These are phyloP conservation scores for Pseudomugil tenellus DNA, from an alignment of 2,797 vertebrate species.

Conservation along the genomic window DNA sequence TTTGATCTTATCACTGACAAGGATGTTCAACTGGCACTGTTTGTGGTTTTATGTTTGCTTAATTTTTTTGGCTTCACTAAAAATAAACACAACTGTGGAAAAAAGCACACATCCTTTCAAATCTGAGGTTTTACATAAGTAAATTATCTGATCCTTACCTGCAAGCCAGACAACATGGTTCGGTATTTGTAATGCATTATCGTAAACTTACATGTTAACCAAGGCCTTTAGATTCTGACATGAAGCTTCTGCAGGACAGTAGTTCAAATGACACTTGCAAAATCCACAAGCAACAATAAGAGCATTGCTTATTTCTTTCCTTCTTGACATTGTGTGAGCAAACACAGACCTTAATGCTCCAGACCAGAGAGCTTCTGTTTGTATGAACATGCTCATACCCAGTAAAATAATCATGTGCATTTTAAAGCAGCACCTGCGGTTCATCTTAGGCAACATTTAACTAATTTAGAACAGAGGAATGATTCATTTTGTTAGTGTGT, in stretches of 20 bases:
- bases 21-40: conserved; percentile 32
- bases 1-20: conserved; percentile 60
- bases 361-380: background rate
- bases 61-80: background rate
- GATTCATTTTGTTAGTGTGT: background rate
- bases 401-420: background rate
- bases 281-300: background rate
- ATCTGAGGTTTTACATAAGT: background rate
- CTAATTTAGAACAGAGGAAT: background rate
- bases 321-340: no score
- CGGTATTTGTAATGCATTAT: background rate
- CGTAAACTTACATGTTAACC: no score
- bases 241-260: no score
- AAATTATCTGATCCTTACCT: background rate
- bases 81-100: background rate
- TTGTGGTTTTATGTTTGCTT: background rate
- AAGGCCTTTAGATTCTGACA: no score
- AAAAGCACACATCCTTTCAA: background rate
- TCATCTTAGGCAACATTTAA: background rate
- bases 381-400: background rate
- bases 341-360: background rate
- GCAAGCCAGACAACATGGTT: background rate
- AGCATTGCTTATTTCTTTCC: no score
- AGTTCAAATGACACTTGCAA: background rate
- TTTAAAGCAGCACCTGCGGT: background rate